Evolutionary conservation across 2,113 vertebrate species (phyloP).

Genomic region (Corythornis cristatus): DNA sequence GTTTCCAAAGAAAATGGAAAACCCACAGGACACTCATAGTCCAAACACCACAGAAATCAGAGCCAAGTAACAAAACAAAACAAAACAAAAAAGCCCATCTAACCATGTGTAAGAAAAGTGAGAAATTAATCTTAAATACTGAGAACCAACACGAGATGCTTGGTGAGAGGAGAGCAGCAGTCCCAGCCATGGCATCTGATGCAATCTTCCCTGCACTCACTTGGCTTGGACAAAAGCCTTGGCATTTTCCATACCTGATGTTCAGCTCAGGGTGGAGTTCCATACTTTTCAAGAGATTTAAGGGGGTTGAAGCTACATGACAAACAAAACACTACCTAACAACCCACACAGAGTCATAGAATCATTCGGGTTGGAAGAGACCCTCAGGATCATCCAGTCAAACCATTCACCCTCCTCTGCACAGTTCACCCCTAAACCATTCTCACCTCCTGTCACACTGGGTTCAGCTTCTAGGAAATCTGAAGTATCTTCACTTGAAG

Average conservation of each 20-base stretch:
- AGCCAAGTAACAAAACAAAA: slow-evolving; percentile 85
- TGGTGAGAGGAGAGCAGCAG: slow-evolving; percentile 33
- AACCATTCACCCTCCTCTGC: no score
- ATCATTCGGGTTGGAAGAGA: no score
- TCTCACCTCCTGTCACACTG: background rate
- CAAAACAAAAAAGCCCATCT: slow-evolving; percentile 76
- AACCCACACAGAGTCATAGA: no score
- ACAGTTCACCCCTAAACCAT: no score
- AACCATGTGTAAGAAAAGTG: slow-evolving; percentile 47
- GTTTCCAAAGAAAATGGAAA: slow-evolving; percentile 76
- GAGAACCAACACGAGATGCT: slow-evolving; percentile 28
- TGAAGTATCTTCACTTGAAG: background rate
- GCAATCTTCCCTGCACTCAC: background rate
- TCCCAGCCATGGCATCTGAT: background rate
- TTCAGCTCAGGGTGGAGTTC: background rate
- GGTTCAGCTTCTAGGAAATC: background rate
- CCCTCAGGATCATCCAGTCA: no score
- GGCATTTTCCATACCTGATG: background rate
- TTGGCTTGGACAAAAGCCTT: background rate
- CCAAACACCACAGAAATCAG: slow-evolving; percentile 77
- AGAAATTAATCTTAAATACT: slow-evolving; percentile 67
- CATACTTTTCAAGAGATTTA: background rate
- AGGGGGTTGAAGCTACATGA: background rate
- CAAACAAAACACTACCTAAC: rapidly evolving
- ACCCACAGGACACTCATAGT: slow-evolving; percentile 80